Conservation (phyloP, 2,797 vertebrate genomes). For the Sebastiscus albofasciatus region DNA sequence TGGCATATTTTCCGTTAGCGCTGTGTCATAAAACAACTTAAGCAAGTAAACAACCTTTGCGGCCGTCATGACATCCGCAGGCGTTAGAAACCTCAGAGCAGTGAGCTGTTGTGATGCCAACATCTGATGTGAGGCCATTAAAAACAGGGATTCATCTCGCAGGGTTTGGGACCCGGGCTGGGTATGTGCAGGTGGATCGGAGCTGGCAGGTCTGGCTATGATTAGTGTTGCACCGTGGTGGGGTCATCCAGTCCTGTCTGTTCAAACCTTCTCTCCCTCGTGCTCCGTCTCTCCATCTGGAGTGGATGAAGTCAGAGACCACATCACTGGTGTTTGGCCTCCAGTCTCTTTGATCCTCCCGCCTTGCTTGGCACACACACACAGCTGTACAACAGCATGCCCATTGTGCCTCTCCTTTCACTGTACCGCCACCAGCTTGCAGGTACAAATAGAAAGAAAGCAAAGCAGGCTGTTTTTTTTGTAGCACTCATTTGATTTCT, state of each 20-base stretch:
- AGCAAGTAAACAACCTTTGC: constrained; percentile 35
- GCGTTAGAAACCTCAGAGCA: constrained; percentile 1
- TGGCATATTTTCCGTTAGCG: constrained; percentile 46
- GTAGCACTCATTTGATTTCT: constrained; percentile 66
- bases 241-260: constrained; percentile 53
- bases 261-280: constrained; percentile 57
- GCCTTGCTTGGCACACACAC: constrained; percentile 72
- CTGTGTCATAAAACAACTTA: constrained; percentile 27
- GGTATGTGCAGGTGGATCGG: constrained; percentile 62
- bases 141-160: constrained; percentile 67
- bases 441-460: constrained; percentile 66
- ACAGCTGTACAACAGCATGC: constrained; percentile 70
- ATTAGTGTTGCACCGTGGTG: constrained; percentile 82
- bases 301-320: constrained; percentile 91
- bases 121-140: constrained; percentile 73
- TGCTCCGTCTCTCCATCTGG: constrained; percentile 86
- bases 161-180: constrained; percentile 67
- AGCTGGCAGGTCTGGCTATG: constrained; percentile 82
- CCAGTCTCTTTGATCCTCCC: constrained; percentile 91
- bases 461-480: constrained; percentile 62
- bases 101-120: constrained; percentile 28
- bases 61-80: neutral
- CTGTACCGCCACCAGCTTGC: constrained; percentile 36
- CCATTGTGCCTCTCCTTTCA: constrained; percentile 59
- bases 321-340: constrained; percentile 91